phyloP scores from a whole-genome alignment of 1,140 invertebrate genomes.

The Solenopsis fugax region DNA sequence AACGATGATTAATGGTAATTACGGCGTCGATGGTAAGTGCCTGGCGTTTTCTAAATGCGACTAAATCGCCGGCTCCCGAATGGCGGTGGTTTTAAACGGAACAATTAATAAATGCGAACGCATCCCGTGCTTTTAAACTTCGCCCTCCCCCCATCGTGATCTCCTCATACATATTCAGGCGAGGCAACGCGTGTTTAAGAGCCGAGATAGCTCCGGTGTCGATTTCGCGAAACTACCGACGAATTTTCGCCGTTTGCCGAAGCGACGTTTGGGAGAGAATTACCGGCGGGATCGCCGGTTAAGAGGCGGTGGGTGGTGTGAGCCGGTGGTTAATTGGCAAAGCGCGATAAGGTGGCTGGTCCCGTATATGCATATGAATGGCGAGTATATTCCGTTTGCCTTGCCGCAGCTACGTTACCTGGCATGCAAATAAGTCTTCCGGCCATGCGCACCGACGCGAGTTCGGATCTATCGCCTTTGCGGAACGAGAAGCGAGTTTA shows the following conservation, averaged over 20 bases:
- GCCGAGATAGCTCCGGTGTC: conserved; percentile 64
- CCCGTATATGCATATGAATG: conserved; percentile 79
- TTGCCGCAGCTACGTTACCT: conserved; percentile 60
- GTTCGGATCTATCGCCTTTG: conserved; percentile 49
- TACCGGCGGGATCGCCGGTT: conserved; percentile 31
- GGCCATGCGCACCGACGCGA: background rate
- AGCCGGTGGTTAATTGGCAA: conserved; percentile 76
- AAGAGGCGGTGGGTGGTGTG: conserved; percentile 12
- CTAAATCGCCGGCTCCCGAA: background rate
- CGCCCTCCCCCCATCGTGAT: conserved; percentile 18
- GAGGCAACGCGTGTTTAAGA: conserved; percentile 49
- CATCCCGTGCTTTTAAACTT: conserved; percentile 37
- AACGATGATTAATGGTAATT: conserved; percentile 15
- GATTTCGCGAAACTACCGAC: conserved; percentile 54
- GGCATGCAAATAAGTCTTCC: conserved; percentile 77
- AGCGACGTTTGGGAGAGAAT: background rate
- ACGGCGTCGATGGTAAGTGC: background rate
- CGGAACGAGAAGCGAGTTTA: conserved; percentile 6
- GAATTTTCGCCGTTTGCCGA: conserved; percentile 62
- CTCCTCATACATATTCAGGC: conserved; percentile 69
- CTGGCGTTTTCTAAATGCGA: background rate
- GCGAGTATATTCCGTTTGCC: conserved; percentile 73
- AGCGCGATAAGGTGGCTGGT: conserved; percentile 77
- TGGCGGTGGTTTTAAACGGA: background rate
- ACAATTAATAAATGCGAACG: conserved; percentile 15